Conservation (phyloP, 2,888 invertebrate genomes). For the Epicampocera succincta region DNA sequence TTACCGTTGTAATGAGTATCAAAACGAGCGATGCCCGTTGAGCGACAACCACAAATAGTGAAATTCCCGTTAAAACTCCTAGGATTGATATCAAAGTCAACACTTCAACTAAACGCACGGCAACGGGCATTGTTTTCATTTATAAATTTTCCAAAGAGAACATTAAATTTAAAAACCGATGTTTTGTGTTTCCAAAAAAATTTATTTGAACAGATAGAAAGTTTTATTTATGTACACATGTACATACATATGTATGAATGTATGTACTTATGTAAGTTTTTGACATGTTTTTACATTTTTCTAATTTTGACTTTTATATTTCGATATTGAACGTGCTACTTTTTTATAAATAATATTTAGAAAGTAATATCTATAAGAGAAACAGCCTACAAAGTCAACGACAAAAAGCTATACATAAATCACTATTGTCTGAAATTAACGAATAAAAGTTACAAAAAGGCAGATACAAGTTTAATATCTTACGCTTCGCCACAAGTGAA, state of each 20-base stretch:
- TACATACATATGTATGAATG: no score
- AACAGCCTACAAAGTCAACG: no score
- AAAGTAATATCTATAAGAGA: no score
- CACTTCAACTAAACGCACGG: slow-evolving; percentile 74
- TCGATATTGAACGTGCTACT: neutral
- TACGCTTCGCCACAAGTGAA: no score
- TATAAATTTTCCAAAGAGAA: slow-evolving; percentile 27
- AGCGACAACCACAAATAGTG: slow-evolving; percentile 73
- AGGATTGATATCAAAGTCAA: slow-evolving; percentile 72
- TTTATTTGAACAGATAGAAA: neutral
- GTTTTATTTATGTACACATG: no score
- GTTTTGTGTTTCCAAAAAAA: slow-evolving; percentile 6
- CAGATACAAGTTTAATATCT: no score
- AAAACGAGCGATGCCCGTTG: slow-evolving; percentile 71
- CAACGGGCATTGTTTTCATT: slow-evolving; percentile 72
- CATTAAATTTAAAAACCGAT: slow-evolving; percentile 14
- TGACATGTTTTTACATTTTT: slow-evolving; percentile 26
- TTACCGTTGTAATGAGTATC: slow-evolving; percentile 72
- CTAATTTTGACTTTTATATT: slow-evolving; percentile 10
- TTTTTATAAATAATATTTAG: no score
- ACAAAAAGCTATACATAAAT: no score
- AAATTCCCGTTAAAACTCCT: slow-evolving; percentile 72
- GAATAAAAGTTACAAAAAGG: no score
- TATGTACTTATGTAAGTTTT: no score
- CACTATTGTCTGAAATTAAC: no score